Evolutionary conservation across 1,140 invertebrate species (phyloP).

Genomic region (Ruditapes philippinarum): DNA sequence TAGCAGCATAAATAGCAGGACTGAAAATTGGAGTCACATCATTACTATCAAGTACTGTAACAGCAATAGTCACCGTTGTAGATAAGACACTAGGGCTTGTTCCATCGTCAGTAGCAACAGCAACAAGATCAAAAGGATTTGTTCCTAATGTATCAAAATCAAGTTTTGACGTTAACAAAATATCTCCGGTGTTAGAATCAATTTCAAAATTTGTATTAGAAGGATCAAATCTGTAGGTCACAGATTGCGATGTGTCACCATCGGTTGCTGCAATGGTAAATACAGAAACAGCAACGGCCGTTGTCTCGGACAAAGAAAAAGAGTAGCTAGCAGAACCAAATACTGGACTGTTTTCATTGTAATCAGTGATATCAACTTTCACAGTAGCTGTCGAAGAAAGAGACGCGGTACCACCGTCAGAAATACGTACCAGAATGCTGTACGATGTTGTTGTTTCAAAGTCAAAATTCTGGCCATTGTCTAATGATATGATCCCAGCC

Average conservation of each 20-base stretch:
- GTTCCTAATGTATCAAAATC: slow-evolving; percentile 66
- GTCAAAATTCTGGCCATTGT: slow-evolving; percentile 60
- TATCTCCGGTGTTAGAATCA: slow-evolving; percentile 54
- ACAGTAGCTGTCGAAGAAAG: slow-evolving; percentile 67
- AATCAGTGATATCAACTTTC: slow-evolving; percentile 46
- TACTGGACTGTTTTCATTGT: slow-evolving; percentile 47
- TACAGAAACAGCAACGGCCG: slow-evolving; percentile 51
- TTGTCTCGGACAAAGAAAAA: slow-evolving; percentile 55
- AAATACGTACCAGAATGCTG: slow-evolving; percentile 26
- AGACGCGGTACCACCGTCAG: slow-evolving; percentile 41
- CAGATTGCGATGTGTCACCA: slow-evolving; percentile 54
- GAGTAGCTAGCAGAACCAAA: slow-evolving; percentile 20
- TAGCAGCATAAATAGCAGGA: slow-evolving; percentile 28
- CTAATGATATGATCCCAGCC: slow-evolving; percentile 57
- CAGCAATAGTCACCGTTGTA: slow-evolving; percentile 65
- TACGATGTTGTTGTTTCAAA: slow-evolving; percentile 72
- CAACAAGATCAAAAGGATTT: slow-evolving; percentile 63
- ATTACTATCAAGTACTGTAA: slow-evolving; percentile 73
- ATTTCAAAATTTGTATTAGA: slow-evolving; percentile 43
- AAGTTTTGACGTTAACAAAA: slow-evolving; percentile 37
- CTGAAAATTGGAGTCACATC: slow-evolving; percentile 76
- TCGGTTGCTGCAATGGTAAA: slow-evolving; percentile 66
- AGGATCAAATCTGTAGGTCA: slow-evolving; percentile 46
- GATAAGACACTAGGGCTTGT: slow-evolving; percentile 28
- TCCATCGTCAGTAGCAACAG: slow-evolving; percentile 71